Percentiles rank a stretch among this genome's conserved stretches.
Conservation (phyloP, 1,140 invertebrate genomes). For the Drosophila nasuta region DNA sequence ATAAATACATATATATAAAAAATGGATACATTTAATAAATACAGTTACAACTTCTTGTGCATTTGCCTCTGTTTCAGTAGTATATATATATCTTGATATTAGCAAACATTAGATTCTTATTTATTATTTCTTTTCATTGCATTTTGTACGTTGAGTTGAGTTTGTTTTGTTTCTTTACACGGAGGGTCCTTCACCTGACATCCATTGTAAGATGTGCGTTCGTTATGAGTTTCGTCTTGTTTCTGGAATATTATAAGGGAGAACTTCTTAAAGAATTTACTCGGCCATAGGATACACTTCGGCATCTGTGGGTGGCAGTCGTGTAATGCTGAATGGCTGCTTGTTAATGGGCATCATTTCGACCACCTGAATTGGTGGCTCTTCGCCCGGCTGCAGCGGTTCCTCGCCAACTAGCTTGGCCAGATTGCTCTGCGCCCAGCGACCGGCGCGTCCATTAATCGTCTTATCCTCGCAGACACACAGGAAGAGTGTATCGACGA, state of each 20-base stretch:
- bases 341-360: slow-evolving; percentile 84
- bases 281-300: slow-evolving; percentile 71
- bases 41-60: slow-evolving; percentile 65
- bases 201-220: slow-evolving; percentile 64
- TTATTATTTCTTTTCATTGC: background rate
- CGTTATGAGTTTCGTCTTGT: slow-evolving; percentile 17
- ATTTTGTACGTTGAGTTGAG: slow-evolving; percentile 50
- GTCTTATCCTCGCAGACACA: slow-evolving; percentile 96
- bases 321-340: slow-evolving; percentile 81
- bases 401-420: slow-evolving; percentile 87
- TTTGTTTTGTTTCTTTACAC: slow-evolving; percentile 16
- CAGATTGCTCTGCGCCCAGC: slow-evolving; percentile 88
- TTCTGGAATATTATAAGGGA: slow-evolving; percentile 25
- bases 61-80: slow-evolving; percentile 37
- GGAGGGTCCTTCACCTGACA: slow-evolving; percentile 31
- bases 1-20: slow-evolving; percentile 67
- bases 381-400: slow-evolving; percentile 77
- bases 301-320: slow-evolving; percentile 57
- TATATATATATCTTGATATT: slow-evolving; percentile 48
- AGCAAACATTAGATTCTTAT: slow-evolving; percentile 20
- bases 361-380: slow-evolving; percentile 77
- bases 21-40: slow-evolving; percentile 65
- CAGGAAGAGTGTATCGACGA: slow-evolving; percentile 96
- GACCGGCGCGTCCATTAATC: slow-evolving; percentile 87
- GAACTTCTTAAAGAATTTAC: slow-evolving; percentile 32